A percentile compares a stretch with the other conserved stretches of the same genome.
phyloP scores from a whole-genome alignment of 2,797 vertebrate species.

The Acipenser oxyrinchus region DNA sequence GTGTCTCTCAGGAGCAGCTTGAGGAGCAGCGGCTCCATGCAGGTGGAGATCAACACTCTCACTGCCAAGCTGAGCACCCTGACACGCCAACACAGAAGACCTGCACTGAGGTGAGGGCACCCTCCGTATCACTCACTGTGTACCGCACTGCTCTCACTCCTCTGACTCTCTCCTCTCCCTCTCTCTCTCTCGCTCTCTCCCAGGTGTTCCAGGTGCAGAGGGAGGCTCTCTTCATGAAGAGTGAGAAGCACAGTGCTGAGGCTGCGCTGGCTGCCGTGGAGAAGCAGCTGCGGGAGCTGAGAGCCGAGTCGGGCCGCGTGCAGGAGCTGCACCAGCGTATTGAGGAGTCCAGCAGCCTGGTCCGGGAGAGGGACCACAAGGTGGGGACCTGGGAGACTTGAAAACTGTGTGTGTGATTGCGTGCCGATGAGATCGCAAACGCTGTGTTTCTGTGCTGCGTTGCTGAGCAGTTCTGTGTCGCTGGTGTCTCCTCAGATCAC shows the following conservation, averaged over 20 bases:
- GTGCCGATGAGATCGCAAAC: neutral
- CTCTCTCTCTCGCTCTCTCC: neutral
- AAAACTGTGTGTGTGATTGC: neutral
- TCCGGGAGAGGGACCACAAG: slow-evolving; percentile 85
- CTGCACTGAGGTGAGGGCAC: slow-evolving; percentile 63
- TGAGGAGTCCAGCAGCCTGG: slow-evolving; percentile 72
- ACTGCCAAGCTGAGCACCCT: slow-evolving; percentile 66
- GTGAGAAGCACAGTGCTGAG: slow-evolving; percentile 80
- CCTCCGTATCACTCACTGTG: neutral
- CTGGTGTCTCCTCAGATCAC: slow-evolving; percentile 63
- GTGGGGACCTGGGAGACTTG: slow-evolving; percentile 38
- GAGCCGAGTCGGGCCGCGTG: slow-evolving; percentile 64
- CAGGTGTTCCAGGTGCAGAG: slow-evolving; percentile 89
- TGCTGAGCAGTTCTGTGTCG: neutral
- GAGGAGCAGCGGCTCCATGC: slow-evolving; percentile 60
- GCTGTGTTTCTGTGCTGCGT: neutral
- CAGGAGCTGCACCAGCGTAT: slow-evolving; percentile 73
- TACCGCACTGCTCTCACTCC: too few relatives aligned
- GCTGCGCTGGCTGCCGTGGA: slow-evolving; percentile 66
- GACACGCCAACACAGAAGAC: slow-evolving; percentile 73
- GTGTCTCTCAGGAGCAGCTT: slow-evolving; percentile 69
- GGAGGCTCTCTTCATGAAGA: slow-evolving; percentile 89
- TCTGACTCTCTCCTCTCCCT: too few relatives aligned
- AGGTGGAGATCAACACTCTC: slow-evolving; percentile 63
- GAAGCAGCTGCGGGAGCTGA: slow-evolving; percentile 70